Evolutionary conservation across 2,888 invertebrate genomes (phyloP).

Genomic region (Mesoligia furuncula): DNA sequence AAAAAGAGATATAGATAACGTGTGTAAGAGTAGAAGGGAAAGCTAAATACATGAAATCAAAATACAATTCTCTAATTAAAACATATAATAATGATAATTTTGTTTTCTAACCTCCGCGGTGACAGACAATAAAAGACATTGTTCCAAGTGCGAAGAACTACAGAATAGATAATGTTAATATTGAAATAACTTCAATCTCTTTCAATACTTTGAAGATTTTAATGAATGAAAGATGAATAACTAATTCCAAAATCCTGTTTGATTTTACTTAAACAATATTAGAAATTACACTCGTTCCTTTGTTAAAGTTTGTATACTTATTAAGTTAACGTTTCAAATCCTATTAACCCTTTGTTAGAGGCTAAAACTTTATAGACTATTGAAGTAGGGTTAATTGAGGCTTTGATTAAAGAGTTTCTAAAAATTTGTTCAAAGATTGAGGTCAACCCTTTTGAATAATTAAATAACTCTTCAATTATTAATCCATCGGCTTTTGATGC

Average conservation of each 20-base stretch:
- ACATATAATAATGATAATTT: too few relatives aligned
- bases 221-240: conserved; percentile 25
- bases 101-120: too few relatives aligned
- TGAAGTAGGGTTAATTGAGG: conserved; percentile 47
- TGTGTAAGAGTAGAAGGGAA: too few relatives aligned
- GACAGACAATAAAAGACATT: neutral
- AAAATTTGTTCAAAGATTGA: too few relatives aligned
- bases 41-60: too few relatives aligned
- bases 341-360: conserved; percentile 53
- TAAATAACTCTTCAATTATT: neutral
- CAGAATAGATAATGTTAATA: neutral
- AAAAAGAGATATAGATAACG: too few relatives aligned
- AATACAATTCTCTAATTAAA: too few relatives aligned
- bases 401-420: conserved; percentile 43
- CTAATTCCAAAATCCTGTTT: conserved; percentile 12
- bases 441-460: neutral
- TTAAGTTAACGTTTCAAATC: conserved; percentile 58
- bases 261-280: too few relatives aligned
- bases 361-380: conserved; percentile 48
- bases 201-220: conserved; percentile 10
- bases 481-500: neutral
- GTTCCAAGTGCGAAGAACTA: neutral
- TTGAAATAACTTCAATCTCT: conserved; percentile 4
- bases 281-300: conserved; percentile 39
- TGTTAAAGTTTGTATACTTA: conserved; percentile 50